Conservation (phyloP, 2,888 invertebrate species). For the Eupelmus urozonus region DNA sequence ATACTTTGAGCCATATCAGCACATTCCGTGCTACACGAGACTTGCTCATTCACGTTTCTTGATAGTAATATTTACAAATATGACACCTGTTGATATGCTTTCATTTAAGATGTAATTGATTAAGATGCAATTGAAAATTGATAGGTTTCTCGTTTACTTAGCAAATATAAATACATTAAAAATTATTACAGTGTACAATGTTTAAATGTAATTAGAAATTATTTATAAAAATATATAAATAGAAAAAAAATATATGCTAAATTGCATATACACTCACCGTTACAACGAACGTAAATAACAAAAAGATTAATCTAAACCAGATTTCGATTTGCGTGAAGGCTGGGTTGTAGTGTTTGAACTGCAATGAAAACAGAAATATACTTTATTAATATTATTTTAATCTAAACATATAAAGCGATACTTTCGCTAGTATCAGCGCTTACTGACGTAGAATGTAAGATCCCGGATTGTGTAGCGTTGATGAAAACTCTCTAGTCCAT, state of each 20-base stretch:
- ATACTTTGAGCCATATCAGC: not conserved
- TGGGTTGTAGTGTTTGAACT: constrained; percentile 98
- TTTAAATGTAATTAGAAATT: too few species aligned
- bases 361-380: constrained; percentile 73
- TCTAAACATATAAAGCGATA: not conserved
- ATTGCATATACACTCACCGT: constrained; percentile 85
- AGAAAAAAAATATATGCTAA: too few species aligned
- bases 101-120: not conserved
- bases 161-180: too few species aligned
- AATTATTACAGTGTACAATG: too few species aligned
- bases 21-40: not conserved
- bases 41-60: not conserved
- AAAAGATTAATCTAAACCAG: constrained; percentile 96
- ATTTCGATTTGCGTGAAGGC: constrained; percentile 98
- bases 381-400: too few species aligned
- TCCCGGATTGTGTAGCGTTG: constrained; percentile 90
- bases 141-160: too few species aligned
- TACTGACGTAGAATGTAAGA: constrained; percentile 90
- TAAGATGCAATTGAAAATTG: too few species aligned
- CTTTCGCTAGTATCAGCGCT: constrained; percentile 61
- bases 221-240: not conserved
- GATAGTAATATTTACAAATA: too few species aligned
- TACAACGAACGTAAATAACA: constrained; percentile 90
- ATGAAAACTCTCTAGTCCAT: constrained; percentile 90
- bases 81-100: too few species aligned